These are phyloP conservation scores for Pseudorasbora parva DNA, from an alignment of 2,113 vertebrate genomes.

Conservation along the genomic window DNA sequence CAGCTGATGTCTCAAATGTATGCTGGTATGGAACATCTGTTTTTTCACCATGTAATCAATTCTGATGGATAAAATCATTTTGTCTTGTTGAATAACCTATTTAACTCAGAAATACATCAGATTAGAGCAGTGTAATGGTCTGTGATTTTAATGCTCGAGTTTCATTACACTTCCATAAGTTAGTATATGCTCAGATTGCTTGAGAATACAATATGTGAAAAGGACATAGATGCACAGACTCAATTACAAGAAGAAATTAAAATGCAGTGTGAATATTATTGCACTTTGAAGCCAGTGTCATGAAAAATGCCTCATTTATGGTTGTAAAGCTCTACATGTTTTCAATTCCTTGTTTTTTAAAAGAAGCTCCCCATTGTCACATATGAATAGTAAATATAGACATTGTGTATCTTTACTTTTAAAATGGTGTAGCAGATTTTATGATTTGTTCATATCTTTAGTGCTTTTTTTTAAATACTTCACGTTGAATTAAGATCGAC, in stretches of 20 bases:
- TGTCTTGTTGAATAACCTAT: background rate
- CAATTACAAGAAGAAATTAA: slow-evolving; percentile 25
- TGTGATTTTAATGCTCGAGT: background rate
- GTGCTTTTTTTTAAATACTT: slow-evolving; percentile 40
- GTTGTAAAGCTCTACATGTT: background rate
- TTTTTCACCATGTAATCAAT: background rate
- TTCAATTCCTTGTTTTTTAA: background rate
- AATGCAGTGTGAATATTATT: slow-evolving; percentile 38
- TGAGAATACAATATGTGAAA: background rate
- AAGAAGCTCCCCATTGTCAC: background rate
- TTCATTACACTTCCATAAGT: background rate
- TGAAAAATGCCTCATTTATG: slow-evolving; percentile 33
- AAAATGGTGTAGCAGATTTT: slow-evolving; percentile 34
- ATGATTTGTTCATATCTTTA: slow-evolving; percentile 21
- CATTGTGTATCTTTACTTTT: slow-evolving; percentile 30
- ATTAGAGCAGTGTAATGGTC: background rate
- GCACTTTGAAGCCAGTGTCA: slow-evolving; percentile 52
- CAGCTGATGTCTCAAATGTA: background rate
- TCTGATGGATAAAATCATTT: background rate
- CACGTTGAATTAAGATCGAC: slow-evolving; percentile 28
- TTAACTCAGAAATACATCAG: background rate
- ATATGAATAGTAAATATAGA: slow-evolving; percentile 6
- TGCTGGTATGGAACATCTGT: background rate
- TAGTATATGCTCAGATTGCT: background rate
- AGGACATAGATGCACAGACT: slow-evolving; percentile 19